A percentile compares a stretch with the other conserved stretches of the same genome.
Evolutionary conservation across 2,888 invertebrate genomes (phyloP).

Genomic region (Dascillus cervinus): DNA sequence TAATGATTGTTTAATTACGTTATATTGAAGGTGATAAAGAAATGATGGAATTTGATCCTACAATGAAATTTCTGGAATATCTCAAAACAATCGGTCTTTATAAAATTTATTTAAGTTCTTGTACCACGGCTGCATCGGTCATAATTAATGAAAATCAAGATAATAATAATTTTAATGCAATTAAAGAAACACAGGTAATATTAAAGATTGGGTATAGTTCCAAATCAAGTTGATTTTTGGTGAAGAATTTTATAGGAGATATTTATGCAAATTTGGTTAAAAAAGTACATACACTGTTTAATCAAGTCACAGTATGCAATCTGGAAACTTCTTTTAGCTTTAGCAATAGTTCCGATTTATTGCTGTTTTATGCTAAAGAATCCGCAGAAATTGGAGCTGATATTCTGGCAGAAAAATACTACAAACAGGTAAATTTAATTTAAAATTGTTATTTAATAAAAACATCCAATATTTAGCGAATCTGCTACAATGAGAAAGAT

Average conservation of each 20-base stretch:
- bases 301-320: conserved; percentile 20
- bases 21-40: conserved; percentile 1
- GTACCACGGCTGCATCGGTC: conserved; percentile 26
- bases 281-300: conserved; percentile 30
- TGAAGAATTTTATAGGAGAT: conserved; percentile 28
- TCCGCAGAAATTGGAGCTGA: conserved; percentile 30
- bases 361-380: conserved; percentile 34
- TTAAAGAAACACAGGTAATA: too few relatives aligned
- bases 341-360: conserved; percentile 10
- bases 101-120: conserved; percentile 28
- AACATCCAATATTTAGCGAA: conserved; percentile 21
- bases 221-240: too few relatives aligned
- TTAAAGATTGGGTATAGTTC: too few relatives aligned
- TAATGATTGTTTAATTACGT: not conserved
- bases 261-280: conserved; percentile 30
- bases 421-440: conserved; percentile 27
- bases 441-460: conserved; percentile 1
- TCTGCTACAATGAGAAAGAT: conserved; percentile 26
- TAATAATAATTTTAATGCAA: conserved; percentile 1
- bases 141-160: conserved; percentile 16
- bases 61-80: conserved; percentile 15
- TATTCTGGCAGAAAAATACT: conserved; percentile 32
- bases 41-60: too few relatives aligned
- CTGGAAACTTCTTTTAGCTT: conserved; percentile 7
- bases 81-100: conserved; percentile 21